Evolutionary conservation across 2,888 invertebrate genomes (phyloP).

Genomic region (Stenodema calcarata): DNA sequence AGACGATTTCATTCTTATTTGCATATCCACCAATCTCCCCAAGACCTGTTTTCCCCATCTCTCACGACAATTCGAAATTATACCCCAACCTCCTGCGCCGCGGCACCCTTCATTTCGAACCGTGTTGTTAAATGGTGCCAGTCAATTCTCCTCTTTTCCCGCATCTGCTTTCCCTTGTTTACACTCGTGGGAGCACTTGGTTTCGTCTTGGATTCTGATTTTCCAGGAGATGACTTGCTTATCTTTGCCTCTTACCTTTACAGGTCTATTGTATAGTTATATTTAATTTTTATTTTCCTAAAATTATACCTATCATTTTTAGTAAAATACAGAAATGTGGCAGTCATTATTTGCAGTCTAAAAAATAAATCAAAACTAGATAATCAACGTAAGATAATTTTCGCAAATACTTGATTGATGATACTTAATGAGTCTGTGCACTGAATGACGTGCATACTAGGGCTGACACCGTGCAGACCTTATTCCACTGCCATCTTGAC

Average conservation of each 20-base stretch:
- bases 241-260: background rate
- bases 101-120: background rate
- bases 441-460: too few species aligned
- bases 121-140: constrained; percentile 27
- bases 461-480: too few species aligned
- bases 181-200: background rate
- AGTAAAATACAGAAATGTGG: too few species aligned
- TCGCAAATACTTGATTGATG: too few species aligned
- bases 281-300: background rate
- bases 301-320: background rate
- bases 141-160: background rate
- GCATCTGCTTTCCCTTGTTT: constrained; percentile 9
- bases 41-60: background rate
- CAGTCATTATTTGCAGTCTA: too few species aligned
- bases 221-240: background rate
- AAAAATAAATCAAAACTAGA: too few species aligned
- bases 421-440: too few species aligned
- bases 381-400: too few species aligned
- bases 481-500: too few species aligned
- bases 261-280: background rate
- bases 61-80: background rate
- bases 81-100: background rate
- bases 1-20: background rate
- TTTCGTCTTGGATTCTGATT: background rate
- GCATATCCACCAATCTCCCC: constrained; percentile 2